phyloP scores from a whole-genome alignment of 2,888 invertebrate species.

The Norana najaformis region DNA sequence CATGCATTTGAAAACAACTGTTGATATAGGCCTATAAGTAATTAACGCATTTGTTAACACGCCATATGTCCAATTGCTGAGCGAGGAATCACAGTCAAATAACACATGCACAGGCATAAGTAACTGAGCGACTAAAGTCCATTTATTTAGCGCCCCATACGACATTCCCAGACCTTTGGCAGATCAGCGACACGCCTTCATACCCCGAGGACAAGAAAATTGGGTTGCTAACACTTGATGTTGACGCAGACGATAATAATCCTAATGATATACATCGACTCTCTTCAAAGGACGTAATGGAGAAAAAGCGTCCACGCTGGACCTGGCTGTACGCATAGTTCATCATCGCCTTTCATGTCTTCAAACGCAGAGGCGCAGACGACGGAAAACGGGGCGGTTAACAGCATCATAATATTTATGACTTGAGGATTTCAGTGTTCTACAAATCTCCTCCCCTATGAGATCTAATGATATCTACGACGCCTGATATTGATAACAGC shows the following conservation, averaged over 20 bases:
- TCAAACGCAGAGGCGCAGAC: not conserved
- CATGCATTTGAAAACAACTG: too few species aligned
- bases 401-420: not conserved
- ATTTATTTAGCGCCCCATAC: too few species aligned
- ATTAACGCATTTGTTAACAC: too few species aligned
- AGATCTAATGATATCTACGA: not conserved
- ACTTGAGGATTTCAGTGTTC: not conserved
- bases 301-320: not conserved
- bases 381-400: not conserved
- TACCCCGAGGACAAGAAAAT: not conserved
- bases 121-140: too few species aligned
- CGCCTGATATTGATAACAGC: not conserved
- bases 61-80: too few species aligned
- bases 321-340: not conserved
- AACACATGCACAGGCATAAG: too few species aligned
- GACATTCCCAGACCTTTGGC: too few species aligned
- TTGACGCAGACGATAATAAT: not conserved
- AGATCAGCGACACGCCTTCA: too few species aligned
- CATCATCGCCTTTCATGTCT: not conserved
- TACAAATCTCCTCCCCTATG: not conserved
- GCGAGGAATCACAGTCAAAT: too few species aligned
- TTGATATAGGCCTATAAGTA: too few species aligned
- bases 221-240: not conserved
- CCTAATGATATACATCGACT: too few species aligned
- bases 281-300: not conserved